Conservation (phyloP, 2,888 invertebrate species). For the Strigamia maritima region DNA sequence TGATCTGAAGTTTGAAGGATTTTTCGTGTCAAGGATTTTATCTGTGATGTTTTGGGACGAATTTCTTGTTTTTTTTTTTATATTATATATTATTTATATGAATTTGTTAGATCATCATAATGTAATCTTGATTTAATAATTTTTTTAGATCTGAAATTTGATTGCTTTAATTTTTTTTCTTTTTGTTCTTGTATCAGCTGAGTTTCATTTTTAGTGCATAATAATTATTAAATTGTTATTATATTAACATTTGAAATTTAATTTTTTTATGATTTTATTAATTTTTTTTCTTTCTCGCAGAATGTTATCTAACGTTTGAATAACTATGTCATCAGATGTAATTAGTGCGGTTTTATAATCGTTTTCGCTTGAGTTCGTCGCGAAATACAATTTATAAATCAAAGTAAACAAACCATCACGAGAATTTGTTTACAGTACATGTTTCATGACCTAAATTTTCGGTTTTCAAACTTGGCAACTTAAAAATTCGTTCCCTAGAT, state of each 20-base stretch:
- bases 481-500: neutral
- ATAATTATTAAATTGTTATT: neutral
- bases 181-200: constrained; percentile 16
- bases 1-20: neutral
- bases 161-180: neutral
- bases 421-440: neutral
- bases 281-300: neutral
- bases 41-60: neutral
- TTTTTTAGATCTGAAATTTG: neutral
- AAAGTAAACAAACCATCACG: neutral
- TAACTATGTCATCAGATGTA: neutral
- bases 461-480: neutral
- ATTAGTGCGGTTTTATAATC: neutral
- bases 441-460: neutral
- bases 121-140: neutral
- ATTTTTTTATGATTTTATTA: neutral
- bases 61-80: neutral
- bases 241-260: neutral
- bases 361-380: neutral
- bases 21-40: constrained; percentile 28
- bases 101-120: neutral
- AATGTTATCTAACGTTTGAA: neutral
- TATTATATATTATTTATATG: neutral
- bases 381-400: neutral
- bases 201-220: neutral